Evolutionary conservation across 2,797 vertebrate genomes (phyloP).

Genomic region (Enteromius trimaculatus): DNA sequence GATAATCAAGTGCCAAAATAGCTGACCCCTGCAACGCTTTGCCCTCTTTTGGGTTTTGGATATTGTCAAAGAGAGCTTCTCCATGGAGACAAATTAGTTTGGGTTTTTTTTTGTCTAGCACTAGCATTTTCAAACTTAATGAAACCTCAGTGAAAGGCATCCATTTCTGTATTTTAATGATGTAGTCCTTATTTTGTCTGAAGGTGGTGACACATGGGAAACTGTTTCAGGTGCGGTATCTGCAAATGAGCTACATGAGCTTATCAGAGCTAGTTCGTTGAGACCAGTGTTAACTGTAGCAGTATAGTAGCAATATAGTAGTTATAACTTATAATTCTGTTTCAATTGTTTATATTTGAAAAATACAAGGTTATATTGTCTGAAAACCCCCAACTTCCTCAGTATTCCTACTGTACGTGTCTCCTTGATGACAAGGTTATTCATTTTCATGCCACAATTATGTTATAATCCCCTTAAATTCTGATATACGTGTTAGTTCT

Average conservation of each 20-base stretch:
- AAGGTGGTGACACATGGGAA: constrained; percentile 12
- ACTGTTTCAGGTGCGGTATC: neutral
- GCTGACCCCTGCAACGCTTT: constrained; percentile 24
- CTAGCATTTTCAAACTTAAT: constrained; percentile 22
- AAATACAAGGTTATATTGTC: neutral
- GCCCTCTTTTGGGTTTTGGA: constrained; percentile 30
- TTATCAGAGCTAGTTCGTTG: neutral
- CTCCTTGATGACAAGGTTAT: neutral
- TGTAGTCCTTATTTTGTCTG: constrained; percentile 21
- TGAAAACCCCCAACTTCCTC: neutral
- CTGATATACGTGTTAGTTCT: neutral
- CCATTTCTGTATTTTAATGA: constrained; percentile 33
- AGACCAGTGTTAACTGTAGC: no score
- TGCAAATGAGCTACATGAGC: constrained; percentile 23
- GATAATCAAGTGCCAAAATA: constrained; percentile 46
- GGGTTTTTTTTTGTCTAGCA: neutral
- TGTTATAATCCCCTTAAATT: constrained; percentile 3
- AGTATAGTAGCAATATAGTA: no score
- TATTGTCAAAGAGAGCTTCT: constrained; percentile 29
- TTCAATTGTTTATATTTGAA: neutral
- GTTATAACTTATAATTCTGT: neutral
- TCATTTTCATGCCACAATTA: neutral
- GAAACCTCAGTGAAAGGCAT: constrained; percentile 7
- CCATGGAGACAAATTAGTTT: constrained; percentile 27
- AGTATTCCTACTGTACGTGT: neutral